Percentiles rank a stretch among this genome's conserved stretches.
These are phyloP conservation scores for Caenorhabditis panamensis DNA, from an alignment of 2,888 invertebrate genomes.

Conservation along the genomic window DNA sequence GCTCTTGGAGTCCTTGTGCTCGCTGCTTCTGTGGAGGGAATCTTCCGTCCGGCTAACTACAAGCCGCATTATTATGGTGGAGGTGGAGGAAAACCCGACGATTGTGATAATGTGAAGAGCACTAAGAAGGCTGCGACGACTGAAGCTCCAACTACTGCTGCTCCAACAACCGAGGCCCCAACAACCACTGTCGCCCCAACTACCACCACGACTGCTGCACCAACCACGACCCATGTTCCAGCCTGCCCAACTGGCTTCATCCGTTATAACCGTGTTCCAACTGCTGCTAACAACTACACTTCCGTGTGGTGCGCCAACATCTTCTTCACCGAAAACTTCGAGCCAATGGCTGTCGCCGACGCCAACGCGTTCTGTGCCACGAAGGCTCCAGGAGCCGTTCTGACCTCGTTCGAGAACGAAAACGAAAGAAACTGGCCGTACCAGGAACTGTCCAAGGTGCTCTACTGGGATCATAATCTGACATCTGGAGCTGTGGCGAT, in stretches of 20 bases:
- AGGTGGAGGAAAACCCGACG: not conserved
- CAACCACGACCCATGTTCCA: too few species aligned
- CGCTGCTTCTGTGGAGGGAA: not conserved
- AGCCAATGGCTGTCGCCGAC: conserved; percentile 8
- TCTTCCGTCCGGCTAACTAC: not conserved
- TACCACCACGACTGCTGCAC: not conserved
- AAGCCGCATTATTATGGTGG: not conserved
- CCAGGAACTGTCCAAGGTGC: too few species aligned
- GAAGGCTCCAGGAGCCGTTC: not conserved
- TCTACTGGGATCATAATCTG: too few species aligned
- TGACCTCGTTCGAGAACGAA: conserved; percentile 2
- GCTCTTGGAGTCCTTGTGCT: not conserved
- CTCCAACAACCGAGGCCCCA: conserved; percentile 3
- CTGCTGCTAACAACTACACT: not conserved
- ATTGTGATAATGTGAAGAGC: not conserved
- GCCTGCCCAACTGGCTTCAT: conserved; percentile 11
- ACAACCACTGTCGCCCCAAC: not conserved
- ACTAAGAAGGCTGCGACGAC: not conserved
- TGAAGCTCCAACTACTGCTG: too few species aligned
- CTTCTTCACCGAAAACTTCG: not conserved
- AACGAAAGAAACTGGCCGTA: not conserved
- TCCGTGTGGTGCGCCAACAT: conserved; percentile 24
- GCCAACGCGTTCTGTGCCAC: conserved; percentile 13
- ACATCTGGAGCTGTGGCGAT: conserved; percentile 20
- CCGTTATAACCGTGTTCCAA: not conserved